phyloP scores from a whole-genome alignment of 2,888 invertebrate genomes.

The Pammene aurita region DNA sequence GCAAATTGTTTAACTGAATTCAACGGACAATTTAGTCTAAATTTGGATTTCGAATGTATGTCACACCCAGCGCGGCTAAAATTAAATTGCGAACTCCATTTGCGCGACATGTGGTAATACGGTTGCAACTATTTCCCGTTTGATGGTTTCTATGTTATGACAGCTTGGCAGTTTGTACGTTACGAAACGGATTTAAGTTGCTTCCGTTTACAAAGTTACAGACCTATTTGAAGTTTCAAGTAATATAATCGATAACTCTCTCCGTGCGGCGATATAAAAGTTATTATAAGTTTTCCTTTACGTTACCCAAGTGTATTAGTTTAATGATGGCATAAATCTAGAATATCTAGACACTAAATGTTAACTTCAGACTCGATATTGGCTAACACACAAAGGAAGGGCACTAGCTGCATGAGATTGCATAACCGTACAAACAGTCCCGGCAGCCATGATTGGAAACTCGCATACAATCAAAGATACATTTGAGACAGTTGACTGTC shows the following conservation, averaged over 20 bases:
- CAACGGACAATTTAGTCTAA: conserved; percentile 34
- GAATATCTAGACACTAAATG: conserved; percentile 47
- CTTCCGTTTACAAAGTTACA: conserved; percentile 21
- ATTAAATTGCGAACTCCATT: conserved; percentile 39
- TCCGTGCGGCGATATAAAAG: not conserved
- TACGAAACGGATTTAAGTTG: conserved; percentile 25
- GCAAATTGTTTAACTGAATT: conserved; percentile 27
- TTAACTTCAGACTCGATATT: conserved; percentile 21
- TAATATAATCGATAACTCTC: conserved; percentile 1
- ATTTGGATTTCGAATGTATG: conserved; percentile 38
- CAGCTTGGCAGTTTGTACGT: conserved; percentile 29
- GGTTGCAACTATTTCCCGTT: conserved; percentile 38
- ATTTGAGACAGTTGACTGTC: conserved; percentile 16
- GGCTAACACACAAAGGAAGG: conserved; percentile 23
- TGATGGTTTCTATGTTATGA: conserved; percentile 28
- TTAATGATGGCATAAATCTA: conserved; percentile 48
- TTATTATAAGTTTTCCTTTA: not conserved
- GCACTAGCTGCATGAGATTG: not conserved
- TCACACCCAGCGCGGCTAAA: conserved; percentile 37
- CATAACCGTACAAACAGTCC: conserved; percentile 1
- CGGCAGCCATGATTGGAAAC: conserved; percentile 16
- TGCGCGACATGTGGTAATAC: conserved; percentile 40
- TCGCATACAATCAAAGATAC: conserved; percentile 6
- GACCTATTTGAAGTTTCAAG: not conserved
- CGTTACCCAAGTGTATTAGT: no score